phyloP scores from a whole-genome alignment of 2,797 vertebrate genomes.

The Sebastes itinus region DNA sequence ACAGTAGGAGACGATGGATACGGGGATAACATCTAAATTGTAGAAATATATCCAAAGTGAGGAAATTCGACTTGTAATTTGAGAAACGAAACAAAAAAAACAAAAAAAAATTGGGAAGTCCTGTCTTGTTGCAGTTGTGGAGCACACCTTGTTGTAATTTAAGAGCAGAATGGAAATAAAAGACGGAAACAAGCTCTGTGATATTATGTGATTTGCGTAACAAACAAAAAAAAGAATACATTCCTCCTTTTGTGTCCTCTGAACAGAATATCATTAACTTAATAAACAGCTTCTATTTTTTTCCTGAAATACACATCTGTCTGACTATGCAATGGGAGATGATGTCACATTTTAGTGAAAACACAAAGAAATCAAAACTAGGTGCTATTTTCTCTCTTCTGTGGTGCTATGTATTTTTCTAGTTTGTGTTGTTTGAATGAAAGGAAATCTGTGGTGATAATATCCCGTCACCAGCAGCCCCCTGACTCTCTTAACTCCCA shows the following conservation, averaged over 20 bases:
- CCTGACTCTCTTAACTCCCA: conserved; percentile 60
- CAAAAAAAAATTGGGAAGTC: conserved; percentile 44
- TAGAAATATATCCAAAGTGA: conserved; percentile 40
- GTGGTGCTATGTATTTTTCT: conserved; percentile 92
- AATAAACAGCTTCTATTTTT: conserved; percentile 63
- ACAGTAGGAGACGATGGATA: conserved; percentile 62
- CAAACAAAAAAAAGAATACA: conserved; percentile 39
- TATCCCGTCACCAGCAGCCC: conserved; percentile 70
- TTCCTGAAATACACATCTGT: conserved; percentile 57
- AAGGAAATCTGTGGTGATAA: conserved; percentile 46
- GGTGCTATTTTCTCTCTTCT: conserved; percentile 92
- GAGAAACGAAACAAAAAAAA: conserved; percentile 14
- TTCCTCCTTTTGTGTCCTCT: conserved; percentile 71
- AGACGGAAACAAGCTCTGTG: conserved; percentile 74
- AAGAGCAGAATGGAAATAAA: conserved; percentile 83
- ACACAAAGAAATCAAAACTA: conserved; percentile 76
- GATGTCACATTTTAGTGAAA: conserved; percentile 71
- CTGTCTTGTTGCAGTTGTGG: conserved; percentile 77
- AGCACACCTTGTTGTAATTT: conserved; percentile 81
- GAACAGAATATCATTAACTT: conserved; percentile 71
- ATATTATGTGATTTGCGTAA: conserved; percentile 79
- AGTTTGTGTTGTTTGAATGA: conserved; percentile 75
- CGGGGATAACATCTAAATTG: conserved; percentile 55
- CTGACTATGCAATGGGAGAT: conserved; percentile 79
- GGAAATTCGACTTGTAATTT: conserved; percentile 69